Evolutionary conservation across 1,140 invertebrate species (phyloP).

Genomic region (Zaprionus taronus): DNA sequence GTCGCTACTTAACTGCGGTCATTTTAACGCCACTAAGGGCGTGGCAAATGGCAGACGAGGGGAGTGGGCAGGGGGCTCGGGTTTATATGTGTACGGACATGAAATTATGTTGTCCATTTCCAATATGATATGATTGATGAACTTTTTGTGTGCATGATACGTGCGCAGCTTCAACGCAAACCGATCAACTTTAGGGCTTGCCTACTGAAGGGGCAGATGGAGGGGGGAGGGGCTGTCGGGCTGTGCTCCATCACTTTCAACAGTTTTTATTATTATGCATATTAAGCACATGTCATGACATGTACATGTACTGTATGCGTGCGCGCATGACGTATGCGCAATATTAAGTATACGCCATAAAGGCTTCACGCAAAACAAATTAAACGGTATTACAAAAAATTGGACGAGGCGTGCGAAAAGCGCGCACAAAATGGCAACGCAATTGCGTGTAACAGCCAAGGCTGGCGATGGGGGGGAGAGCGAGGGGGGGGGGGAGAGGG

Average conservation of each 20-base stretch:
- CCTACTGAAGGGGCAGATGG: too few species aligned
- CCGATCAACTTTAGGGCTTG: conserved; percentile 39
- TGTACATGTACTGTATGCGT: conserved; percentile 13
- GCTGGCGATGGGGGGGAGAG: neutral
- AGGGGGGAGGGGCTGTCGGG: neutral
- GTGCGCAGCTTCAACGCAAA: conserved; percentile 44
- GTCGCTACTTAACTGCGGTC: conserved; percentile 40
- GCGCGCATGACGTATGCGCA: conserved; percentile 67
- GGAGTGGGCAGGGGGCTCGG: neutral
- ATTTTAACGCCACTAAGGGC: conserved; percentile 19
- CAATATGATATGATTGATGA: conserved; percentile 72
- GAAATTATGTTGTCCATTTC: conserved; percentile 68
- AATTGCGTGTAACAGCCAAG: conserved; percentile 52
- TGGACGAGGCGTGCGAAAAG: conserved; percentile 21
- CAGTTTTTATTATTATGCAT: conserved; percentile 74
- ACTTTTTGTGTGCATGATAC: conserved; percentile 45
- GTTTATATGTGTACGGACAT: conserved; percentile 14
- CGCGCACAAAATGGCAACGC: conserved; percentile 44
- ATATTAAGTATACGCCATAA: conserved; percentile 63
- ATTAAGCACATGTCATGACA: conserved; percentile 66
- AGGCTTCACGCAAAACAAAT: conserved; percentile 57
- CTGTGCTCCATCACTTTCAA: conserved; percentile 57
- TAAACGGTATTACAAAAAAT: conserved; percentile 66
- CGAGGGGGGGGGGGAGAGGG: neutral
- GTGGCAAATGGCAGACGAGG: neutral